Percentiles rank a stretch among this genome's conserved stretches.
These are phyloP conservation scores for Nematopogon swammerdamellus DNA, from an alignment of 2,888 invertebrate species.

Conservation along the genomic window DNA sequence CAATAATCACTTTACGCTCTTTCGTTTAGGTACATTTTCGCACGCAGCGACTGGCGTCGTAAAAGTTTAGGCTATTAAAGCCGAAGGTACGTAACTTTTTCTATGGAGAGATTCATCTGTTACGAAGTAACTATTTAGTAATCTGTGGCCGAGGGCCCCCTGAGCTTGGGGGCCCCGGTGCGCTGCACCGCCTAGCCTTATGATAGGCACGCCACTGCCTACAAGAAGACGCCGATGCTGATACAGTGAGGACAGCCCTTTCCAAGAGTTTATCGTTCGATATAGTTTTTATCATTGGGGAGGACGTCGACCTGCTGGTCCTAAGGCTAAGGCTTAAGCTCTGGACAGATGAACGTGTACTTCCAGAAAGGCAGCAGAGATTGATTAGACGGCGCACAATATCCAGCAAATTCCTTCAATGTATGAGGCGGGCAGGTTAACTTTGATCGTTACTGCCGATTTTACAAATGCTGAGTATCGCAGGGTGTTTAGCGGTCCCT, in stretches of 20 bases:
- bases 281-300: not conserved
- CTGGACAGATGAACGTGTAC: not conserved
- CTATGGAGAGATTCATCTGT: too few species aligned
- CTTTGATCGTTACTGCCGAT: slow-evolving; percentile 2
- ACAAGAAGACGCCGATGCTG: not conserved
- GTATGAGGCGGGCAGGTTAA: not conserved
- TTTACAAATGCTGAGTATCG: slow-evolving; percentile 3
- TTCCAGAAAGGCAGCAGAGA: not conserved
- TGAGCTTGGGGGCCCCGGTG: too few species aligned
- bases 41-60: too few species aligned
- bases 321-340: too few species aligned
- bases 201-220: too few species aligned
- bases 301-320: not conserved
- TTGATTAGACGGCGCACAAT: not conserved
- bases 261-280: not conserved
- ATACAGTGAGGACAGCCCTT: not conserved
- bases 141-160: too few species aligned
- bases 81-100: too few species aligned
- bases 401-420: not conserved
- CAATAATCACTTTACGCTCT: too few species aligned
- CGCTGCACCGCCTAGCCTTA: too few species aligned
- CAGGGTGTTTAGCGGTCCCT: slow-evolving; percentile 2
- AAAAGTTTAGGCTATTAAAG: too few species aligned
- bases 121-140: too few species aligned
- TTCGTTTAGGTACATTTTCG: too few species aligned